A percentile compares a stretch with the other conserved stretches of the same genome.
These are phyloP conservation scores for Ptychodera flava DNA, from an alignment of 35 echinoderm and acorn worm species.

Conservation along the genomic window DNA sequence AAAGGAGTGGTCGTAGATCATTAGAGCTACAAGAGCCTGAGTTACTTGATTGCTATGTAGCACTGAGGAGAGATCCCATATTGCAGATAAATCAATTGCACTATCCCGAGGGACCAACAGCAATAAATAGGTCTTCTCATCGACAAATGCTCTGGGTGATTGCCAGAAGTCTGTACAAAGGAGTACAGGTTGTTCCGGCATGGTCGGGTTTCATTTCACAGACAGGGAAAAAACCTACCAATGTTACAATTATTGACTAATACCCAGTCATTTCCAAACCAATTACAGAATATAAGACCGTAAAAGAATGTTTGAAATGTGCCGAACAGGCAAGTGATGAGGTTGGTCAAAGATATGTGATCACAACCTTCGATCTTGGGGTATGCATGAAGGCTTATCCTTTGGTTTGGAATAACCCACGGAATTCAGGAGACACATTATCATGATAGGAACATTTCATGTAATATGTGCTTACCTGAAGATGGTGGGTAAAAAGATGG, in stretches of 20 bases:
- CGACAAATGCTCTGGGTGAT: conserved; percentile 11
- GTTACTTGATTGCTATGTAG: conserved; percentile 3
- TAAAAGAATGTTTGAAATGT: conserved; percentile 25
- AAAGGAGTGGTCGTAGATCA: too few species aligned
- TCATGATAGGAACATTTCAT: conserved; percentile 59
- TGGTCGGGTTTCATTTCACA: conserved; percentile 54
- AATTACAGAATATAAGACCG: conserved; percentile 47
- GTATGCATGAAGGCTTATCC: conserved; percentile 75
- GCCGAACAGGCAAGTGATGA: conserved; percentile 47
- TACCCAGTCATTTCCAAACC: conserved; percentile 63
- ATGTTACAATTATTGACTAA: conserved; percentile 50
- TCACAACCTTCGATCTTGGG: conserved; percentile 65
- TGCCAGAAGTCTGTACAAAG: background rate
- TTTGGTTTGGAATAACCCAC: conserved; percentile 39
- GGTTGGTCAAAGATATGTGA: conserved; percentile 62
- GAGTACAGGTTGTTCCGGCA: conserved; percentile 39
- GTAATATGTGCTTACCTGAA: conserved; percentile 40
- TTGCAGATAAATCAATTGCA: conserved; percentile 3
- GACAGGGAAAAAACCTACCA: conserved; percentile 40
- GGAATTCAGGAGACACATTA: conserved; percentile 39
- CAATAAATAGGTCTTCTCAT: background rate
- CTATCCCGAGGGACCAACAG: background rate
- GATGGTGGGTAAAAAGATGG: conserved; percentile 64
- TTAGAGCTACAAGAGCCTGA: too few species aligned
- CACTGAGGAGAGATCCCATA: background rate